These are phyloP conservation scores for Hirundichthys speculiger DNA, from an alignment of 2,113 vertebrate species.

Conservation along the genomic window DNA sequence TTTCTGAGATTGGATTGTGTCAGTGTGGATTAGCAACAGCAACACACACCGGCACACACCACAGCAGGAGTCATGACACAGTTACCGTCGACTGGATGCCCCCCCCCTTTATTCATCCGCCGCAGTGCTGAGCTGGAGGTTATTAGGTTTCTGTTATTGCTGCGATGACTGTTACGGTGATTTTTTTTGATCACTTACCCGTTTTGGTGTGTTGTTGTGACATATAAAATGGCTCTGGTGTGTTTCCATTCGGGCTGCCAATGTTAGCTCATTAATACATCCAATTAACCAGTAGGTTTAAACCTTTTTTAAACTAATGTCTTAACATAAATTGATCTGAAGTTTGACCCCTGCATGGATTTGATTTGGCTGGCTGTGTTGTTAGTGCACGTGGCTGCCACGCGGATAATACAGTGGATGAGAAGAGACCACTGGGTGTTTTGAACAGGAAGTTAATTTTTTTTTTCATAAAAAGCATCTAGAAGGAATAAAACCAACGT, in stretches of 20 bases:
- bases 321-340: too few relatives aligned
- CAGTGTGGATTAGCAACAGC: conserved; percentile 59
- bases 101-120: not conserved
- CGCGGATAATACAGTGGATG: too few relatives aligned
- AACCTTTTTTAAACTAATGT: too few relatives aligned
- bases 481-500: too few relatives aligned
- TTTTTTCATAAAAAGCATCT: too few relatives aligned
- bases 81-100: conserved; percentile 41
- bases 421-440: too few relatives aligned
- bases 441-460: too few relatives aligned
- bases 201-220: conserved; percentile 5
- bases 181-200: conserved; percentile 16
- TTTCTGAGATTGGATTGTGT: conserved; percentile 56
- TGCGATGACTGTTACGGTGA: conserved; percentile 14
- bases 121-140: conserved; percentile 15
- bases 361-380: too few relatives aligned
- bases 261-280: too few relatives aligned
- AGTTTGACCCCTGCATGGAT: too few relatives aligned
- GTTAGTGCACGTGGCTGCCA: too few relatives aligned
- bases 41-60: conserved; percentile 7
- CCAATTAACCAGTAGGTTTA: too few relatives aligned
- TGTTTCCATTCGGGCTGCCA: not conserved
- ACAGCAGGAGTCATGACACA: conserved; percentile 37
- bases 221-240: not conserved
- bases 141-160: conserved; percentile 4